Evolutionary conservation across 1,140 invertebrate genomes (phyloP).

Genomic region (Linepithema humile): DNA sequence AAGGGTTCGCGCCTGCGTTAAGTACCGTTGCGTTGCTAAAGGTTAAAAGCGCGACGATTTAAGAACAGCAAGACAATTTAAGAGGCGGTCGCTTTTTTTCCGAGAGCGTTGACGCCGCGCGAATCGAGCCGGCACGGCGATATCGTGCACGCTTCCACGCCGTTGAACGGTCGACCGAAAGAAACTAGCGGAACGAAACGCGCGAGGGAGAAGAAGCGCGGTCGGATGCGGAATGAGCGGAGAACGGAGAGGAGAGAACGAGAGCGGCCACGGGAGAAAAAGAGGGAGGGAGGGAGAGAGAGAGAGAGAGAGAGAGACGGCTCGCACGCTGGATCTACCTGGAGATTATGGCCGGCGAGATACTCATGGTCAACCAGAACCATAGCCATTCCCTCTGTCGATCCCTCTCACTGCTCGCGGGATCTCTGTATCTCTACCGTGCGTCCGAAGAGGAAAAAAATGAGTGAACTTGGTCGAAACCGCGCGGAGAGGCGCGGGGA

Average conservation of each 20-base stretch:
- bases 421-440: neutral
- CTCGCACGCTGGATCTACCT: slow-evolving; percentile 61
- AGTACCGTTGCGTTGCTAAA: slow-evolving; percentile 1
- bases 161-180: slow-evolving; percentile 47
- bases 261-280: neutral
- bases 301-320: neutral
- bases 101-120: slow-evolving; percentile 5
- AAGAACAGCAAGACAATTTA: slow-evolving; percentile 18
- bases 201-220: neutral
- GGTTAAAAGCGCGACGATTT: slow-evolving; percentile 16
- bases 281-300: neutral
- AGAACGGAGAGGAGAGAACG: neutral
- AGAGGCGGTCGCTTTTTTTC: slow-evolving; percentile 36
- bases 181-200: slow-evolving; percentile 31
- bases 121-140: slow-evolving; percentile 9
- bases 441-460: neutral
- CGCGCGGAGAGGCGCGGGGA: neutral
- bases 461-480: slow-evolving; percentile 21
- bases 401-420: neutral
- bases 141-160: slow-evolving; percentile 37
- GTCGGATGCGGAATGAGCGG: neutral
- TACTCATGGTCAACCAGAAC: slow-evolving; percentile 69
- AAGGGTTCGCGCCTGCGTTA: neutral
- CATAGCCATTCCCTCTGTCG: slow-evolving; percentile 25
- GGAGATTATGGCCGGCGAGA: slow-evolving; percentile 64